Evolutionary conservation across 2,888 invertebrate species (phyloP), one percentile per base, ranked within the genome.

Genomic region (Eupsilia transversa): DNA sequence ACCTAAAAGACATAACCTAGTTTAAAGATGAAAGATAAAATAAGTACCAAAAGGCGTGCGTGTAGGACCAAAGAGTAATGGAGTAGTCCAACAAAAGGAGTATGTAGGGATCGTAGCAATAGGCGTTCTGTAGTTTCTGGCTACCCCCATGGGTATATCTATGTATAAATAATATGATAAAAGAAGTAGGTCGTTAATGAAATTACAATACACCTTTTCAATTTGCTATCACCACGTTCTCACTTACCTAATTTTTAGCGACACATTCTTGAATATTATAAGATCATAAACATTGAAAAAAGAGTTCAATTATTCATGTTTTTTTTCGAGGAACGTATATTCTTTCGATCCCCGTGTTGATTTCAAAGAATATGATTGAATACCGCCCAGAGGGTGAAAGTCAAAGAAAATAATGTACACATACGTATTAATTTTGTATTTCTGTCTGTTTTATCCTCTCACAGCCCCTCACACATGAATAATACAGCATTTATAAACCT

Each of bases 281-380:
- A 57, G 20, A 46, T 30, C 5, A 6, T 59, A 74, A 61, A 27
- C 41, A 43, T 27, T 56, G 3, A 43, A 30, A 30, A 41, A 72
- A 4, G 1, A 46, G 20, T 41, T 46, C 14, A 57, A 74, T 46
- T 43, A 0, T 9, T 1, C 38, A 12, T n/a, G 12, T 23, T 67
- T 66, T 57, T 43, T 49, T 49, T 30, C 14, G 30, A 23, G 20
- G 10, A 20, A 2, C 6, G 10, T 64, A 30, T 80, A 74, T 64
- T 77, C n/a, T 38, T 41, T 59, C 23, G 38, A 65, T 60, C 35
- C 54, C 66, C 49, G 12, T 67, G 54, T 71, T 63, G 56, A 60
- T 57, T 56, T 75, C 59, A 61, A 75, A 72, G 56, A 46, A 77
- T 71, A 70, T 73, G 67, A 61, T 77, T 75, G 69, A 61, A 75